Conservation (phyloP, 2,888 invertebrate species). For the Tridacna gigas region DNA sequence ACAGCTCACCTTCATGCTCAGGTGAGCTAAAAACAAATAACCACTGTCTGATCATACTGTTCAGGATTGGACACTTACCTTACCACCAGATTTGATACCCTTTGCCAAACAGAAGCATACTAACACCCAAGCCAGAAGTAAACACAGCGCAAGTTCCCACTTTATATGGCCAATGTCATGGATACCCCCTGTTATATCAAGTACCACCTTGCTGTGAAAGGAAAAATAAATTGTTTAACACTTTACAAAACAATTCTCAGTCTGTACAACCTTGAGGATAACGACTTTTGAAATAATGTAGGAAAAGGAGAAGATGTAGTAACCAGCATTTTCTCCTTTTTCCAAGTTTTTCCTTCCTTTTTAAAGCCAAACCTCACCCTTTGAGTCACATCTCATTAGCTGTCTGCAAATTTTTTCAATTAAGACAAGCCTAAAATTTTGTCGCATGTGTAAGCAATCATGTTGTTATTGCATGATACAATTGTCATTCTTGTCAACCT, state of each 20-base stretch:
- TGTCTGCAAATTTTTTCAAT: background rate
- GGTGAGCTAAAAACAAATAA: no score
- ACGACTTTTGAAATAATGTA: no score
- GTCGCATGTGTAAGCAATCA: no score
- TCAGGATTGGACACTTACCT: constrained; percentile 69
- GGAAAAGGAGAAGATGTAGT: background rate
- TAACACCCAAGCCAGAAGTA: constrained; percentile 90
- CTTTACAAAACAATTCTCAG: no score
- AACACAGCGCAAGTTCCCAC: constrained; percentile 90
- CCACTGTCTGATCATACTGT: no score
- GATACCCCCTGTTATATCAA: constrained; percentile 83
- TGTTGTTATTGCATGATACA: no score
- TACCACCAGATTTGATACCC: constrained; percentile 84
- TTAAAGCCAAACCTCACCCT: background rate
- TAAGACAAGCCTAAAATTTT: background rate
- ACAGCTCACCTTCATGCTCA: no score
- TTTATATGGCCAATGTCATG: constrained; percentile 81
- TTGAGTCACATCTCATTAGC: background rate
- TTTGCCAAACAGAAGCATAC: constrained; percentile 82
- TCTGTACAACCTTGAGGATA: no score
- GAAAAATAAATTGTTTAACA: no score
- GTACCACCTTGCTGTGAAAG: constrained; percentile 81
- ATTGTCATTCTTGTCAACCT: no score
- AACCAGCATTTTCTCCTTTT: background rate
- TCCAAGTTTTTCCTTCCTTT: background rate